phyloP scores from a whole-genome alignment of 2,113 vertebrate genomes.

The Nyctereutes procyonoides region DNA sequence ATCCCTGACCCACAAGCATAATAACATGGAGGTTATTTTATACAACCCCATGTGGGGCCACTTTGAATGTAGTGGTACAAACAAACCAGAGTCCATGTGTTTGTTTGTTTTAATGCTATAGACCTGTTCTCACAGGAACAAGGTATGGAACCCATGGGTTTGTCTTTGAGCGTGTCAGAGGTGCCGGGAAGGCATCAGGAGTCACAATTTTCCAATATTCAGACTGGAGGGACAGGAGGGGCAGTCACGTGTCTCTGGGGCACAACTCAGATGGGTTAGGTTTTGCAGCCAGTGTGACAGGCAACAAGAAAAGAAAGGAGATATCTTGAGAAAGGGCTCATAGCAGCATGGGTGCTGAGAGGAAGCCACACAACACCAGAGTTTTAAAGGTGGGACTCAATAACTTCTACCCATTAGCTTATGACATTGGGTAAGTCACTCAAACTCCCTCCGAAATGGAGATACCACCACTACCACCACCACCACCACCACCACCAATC shows the following conservation, averaged over 20 bases:
- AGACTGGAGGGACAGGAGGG: not conserved
- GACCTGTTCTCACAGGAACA: not conserved
- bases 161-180: not conserved
- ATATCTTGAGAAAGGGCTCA: not conserved
- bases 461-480: no score
- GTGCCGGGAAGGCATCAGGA: not conserved
- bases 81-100: not conserved
- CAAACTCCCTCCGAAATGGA: not conserved
- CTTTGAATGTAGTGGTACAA: not conserved
- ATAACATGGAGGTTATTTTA: not conserved
- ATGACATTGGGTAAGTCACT: not conserved
- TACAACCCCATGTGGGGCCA: not conserved
- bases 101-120: not conserved
- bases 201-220: not conserved
- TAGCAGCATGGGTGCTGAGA: not conserved
- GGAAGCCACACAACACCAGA: not conserved
- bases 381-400: not conserved
- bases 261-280: not conserved
- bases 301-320: not conserved
- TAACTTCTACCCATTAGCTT: not conserved
- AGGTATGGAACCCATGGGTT: not conserved
- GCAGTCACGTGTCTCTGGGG: not conserved
- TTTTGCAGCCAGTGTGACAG: not conserved
- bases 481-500: no score
- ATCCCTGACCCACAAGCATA: not conserved